phyloP scores from a whole-genome alignment of 2,113 vertebrate species.

The Speoplatyrhinus poulsoni region DNA sequence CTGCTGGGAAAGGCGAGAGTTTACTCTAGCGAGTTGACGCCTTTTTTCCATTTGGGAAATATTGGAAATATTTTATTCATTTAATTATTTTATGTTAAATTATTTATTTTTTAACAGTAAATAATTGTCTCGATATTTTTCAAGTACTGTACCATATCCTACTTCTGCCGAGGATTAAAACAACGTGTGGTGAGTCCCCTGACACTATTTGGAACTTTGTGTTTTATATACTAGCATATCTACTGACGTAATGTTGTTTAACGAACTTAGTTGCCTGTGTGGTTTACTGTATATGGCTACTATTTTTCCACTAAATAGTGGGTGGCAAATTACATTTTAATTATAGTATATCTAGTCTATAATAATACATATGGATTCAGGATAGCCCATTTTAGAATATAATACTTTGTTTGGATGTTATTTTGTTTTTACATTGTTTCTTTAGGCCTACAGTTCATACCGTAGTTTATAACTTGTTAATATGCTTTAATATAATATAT shows the following conservation, averaged over 20 bases:
- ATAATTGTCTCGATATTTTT: constrained; percentile 12
- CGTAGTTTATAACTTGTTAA: too few species aligned
- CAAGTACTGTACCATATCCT: background rate
- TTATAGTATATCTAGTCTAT: too few species aligned
- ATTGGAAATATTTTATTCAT: background rate
- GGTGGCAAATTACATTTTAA: background rate
- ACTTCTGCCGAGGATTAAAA: constrained; percentile 35
- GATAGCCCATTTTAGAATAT: too few species aligned
- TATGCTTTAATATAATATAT: too few species aligned
- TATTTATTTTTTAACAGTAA: background rate
- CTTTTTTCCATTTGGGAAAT: constrained; percentile 36
- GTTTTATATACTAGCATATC: background rate
- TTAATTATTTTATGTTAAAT: constrained; percentile 6
- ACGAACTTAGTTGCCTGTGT: too few species aligned
- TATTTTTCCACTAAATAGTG: too few species aligned
- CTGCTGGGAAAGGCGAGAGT: constrained; percentile 31
- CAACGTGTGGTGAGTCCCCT: constrained; percentile 63
- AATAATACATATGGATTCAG: too few species aligned
- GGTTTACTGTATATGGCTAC: too few species aligned
- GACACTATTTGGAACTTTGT: background rate
- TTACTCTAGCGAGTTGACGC: constrained; percentile 15
- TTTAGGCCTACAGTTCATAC: too few species aligned
- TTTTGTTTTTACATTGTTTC: too few species aligned
- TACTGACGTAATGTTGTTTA: too few species aligned
- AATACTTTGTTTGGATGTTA: too few species aligned